These are phyloP conservation scores for Gavia stellata DNA, from an alignment of 2,113 vertebrate genomes.

Conservation along the genomic window DNA sequence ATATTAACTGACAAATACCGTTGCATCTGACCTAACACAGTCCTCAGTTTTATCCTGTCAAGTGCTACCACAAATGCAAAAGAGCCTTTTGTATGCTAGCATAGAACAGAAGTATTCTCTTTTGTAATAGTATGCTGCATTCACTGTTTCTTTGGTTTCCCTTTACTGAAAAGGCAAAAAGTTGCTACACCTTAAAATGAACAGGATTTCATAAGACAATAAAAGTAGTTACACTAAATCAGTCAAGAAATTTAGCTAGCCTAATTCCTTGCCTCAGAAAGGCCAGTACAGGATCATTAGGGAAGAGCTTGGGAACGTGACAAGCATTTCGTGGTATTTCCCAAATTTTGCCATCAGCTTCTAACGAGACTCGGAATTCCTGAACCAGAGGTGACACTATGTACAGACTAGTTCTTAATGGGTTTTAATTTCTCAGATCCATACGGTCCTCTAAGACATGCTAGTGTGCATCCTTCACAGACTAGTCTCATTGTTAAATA, in stretches of 20 bases:
- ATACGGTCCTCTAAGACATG: accelerated
- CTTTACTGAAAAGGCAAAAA: neutral
- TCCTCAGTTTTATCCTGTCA: neutral
- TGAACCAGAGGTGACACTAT: neutral
- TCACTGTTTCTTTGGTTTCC: neutral
- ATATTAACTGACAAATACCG: neutral
- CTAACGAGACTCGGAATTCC: neutral
- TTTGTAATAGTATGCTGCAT: neutral
- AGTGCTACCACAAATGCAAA: neutral
- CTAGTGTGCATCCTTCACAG: neutral
- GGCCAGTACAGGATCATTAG: neutral
- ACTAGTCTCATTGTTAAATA: neutral
- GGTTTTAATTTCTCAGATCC: neutral
- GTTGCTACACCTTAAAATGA: neutral
- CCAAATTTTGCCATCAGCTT: neutral
- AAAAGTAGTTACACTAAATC: neutral
- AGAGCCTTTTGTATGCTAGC: neutral
- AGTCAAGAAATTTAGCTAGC: neutral
- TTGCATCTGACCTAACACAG: neutral
- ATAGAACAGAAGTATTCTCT: neutral
- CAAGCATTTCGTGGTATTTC: neutral
- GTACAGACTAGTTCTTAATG: accelerated
- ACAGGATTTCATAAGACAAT: neutral
- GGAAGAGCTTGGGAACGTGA: neutral
- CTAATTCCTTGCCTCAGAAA: neutral